Conservation (phyloP, 1,140 invertebrate species). For the Bombyx mori region DNA sequence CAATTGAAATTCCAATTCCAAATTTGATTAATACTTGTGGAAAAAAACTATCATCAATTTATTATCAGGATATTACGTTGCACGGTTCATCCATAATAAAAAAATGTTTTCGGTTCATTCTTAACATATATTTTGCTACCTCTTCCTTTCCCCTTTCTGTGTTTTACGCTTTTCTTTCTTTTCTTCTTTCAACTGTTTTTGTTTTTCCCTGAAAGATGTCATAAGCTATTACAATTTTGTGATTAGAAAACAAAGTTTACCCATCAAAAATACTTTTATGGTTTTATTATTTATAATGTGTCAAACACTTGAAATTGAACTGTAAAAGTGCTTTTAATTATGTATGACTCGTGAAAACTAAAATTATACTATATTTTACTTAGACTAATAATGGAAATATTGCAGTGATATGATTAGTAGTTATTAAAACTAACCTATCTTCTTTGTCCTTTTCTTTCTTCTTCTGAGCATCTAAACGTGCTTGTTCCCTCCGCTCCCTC, state of each 20-base stretch:
- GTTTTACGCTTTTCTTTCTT: slow-evolving; percentile 92
- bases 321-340: too few relatives aligned
- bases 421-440: slow-evolving; percentile 74
- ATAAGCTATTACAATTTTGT: background rate
- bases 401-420: background rate
- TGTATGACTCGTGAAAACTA: too few relatives aligned
- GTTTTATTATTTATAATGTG: too few relatives aligned
- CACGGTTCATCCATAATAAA: too few relatives aligned
- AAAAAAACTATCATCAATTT: too few relatives aligned
- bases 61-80: too few relatives aligned
- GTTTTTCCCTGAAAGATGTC: slow-evolving; percentile 78
- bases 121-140: slow-evolving; percentile 74
- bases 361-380: too few relatives aligned
- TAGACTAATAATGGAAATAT: background rate
- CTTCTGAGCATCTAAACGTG: slow-evolving; percentile 81
- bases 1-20: too few relatives aligned
- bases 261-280: background rate
- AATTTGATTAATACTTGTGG: too few relatives aligned
- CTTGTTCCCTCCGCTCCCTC: slow-evolving; percentile 82
- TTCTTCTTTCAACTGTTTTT: slow-evolving; percentile 87
- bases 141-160: slow-evolving; percentile 86
- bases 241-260: background rate
- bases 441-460: slow-evolving; percentile 93
- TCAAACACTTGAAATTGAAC: too few relatives aligned
- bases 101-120: too few relatives aligned